Conservation (phyloP, 2,797 vertebrate species). For the Morelia viridis region DNA sequence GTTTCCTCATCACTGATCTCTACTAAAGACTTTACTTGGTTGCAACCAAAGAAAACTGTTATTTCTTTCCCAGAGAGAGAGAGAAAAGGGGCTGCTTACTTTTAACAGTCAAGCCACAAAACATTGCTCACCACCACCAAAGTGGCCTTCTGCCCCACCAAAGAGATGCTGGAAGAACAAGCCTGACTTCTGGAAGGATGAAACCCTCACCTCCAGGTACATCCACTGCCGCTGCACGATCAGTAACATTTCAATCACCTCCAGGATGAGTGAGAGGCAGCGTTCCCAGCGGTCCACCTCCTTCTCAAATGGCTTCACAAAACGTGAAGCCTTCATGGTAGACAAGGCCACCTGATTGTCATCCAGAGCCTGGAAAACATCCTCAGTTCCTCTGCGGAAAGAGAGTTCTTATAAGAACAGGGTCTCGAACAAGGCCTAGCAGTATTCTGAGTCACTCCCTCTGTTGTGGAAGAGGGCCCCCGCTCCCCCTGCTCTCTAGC, state of each 20-base stretch:
- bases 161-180: rapidly evolving
- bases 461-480: background rate
- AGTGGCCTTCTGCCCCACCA: background rate
- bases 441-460: background rate
- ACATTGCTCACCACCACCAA: background rate
- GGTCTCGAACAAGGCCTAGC: background rate
- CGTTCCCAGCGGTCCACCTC: slow-evolving; percentile 87
- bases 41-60: background rate
- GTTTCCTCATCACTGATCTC: rapidly evolving
- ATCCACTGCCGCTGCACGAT: slow-evolving; percentile 88
- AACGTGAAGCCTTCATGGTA: slow-evolving; percentile 87
- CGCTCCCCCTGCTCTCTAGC: background rate
- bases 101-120: no score
- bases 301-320: slow-evolving; percentile 84
- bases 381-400: slow-evolving; percentile 79
- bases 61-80: background rate
- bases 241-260: slow-evolving; percentile 85
- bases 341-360: slow-evolving; percentile 87
- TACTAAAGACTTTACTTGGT: no score
- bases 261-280: slow-evolving; percentile 82
- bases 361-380: slow-evolving; percentile 84
- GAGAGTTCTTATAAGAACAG: no score
- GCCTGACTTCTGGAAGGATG: no score
- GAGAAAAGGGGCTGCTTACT: no score
- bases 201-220: slow-evolving; percentile 83